Percentiles rank a stretch among this genome's conserved stretches.
These are phyloP conservation scores for Clunio marinus DNA, from an alignment of 2,888 invertebrate species.

Conservation along the genomic window DNA sequence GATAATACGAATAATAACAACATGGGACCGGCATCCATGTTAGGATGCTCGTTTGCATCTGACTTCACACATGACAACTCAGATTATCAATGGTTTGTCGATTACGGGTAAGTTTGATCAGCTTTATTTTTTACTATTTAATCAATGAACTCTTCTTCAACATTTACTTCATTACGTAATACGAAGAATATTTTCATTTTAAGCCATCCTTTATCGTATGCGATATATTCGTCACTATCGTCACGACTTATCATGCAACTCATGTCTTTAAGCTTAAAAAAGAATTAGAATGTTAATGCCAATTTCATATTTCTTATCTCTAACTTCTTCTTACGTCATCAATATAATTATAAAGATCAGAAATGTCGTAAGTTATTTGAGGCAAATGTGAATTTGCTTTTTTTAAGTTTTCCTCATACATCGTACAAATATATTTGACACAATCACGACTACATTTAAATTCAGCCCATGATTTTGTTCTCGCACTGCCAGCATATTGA, in stretches of 20 bases:
- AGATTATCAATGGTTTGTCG: slow-evolving; percentile 87
- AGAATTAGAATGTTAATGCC: too few relatives aligned
- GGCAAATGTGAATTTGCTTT: background rate
- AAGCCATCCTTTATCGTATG: background rate
- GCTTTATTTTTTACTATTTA: too few relatives aligned
- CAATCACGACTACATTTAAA: background rate
- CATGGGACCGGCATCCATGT: slow-evolving; percentile 44
- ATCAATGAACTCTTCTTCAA: too few relatives aligned
- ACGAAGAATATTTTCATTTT: background rate
- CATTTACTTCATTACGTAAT: background rate
- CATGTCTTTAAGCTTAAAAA: background rate
- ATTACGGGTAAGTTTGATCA: slow-evolving; percentile 64
- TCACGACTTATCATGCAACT: background rate
- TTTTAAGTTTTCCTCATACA: background rate
- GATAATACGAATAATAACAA: slow-evolving; percentile 46
- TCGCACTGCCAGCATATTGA: background rate
- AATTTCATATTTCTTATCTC: too few relatives aligned
- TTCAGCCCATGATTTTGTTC: background rate
- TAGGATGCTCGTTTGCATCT: slow-evolving; percentile 50
- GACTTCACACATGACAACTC: slow-evolving; percentile 81
- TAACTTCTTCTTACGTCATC: background rate
- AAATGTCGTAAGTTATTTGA: background rate
- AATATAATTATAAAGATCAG: background rate
- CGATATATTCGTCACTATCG: background rate
- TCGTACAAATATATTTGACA: background rate